These are phyloP conservation scores for Temnothorax ravouxi DNA, from an alignment of 2,888 invertebrate genomes.

Conservation along the genomic window DNA sequence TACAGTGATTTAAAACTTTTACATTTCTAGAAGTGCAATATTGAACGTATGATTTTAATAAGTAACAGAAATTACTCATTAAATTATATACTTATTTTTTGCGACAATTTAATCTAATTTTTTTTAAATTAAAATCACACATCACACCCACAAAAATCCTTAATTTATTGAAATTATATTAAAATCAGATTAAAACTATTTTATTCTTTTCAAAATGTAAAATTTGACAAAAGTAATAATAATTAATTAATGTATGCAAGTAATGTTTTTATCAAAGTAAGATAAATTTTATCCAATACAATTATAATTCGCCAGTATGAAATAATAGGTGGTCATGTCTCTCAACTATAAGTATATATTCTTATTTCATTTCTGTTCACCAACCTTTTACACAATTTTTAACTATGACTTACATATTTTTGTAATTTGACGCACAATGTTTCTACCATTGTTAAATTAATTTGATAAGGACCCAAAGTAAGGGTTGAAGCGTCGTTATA, in stretches of 20 bases:
- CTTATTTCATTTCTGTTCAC: too few species aligned
- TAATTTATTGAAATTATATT: not conserved
- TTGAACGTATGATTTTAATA: not conserved
- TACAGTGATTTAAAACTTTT: not conserved
- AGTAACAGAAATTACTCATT: not conserved
- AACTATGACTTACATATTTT: too few species aligned
- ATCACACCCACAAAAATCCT: not conserved
- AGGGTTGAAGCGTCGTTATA: too few species aligned
- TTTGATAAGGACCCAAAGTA: too few species aligned
- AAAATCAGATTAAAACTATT: not conserved
- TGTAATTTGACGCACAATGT: too few species aligned
- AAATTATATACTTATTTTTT: not conserved
- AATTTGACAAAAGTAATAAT: not conserved
- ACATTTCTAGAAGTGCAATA: not conserved
- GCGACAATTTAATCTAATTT: not conserved
- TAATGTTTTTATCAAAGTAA: not conserved
- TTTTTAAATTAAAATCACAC: slow-evolving; percentile 2
- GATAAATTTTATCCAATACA: not conserved
- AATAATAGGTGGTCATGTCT: too few species aligned
- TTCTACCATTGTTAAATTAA: too few species aligned
- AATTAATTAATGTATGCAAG: not conserved
- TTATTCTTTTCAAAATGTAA: not conserved
- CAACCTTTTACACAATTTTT: too few species aligned
- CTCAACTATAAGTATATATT: too few species aligned
- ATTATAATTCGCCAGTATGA: too few species aligned